Evolutionary conservation across 2,113 vertebrate genomes (phyloP), one percentile per base, ranked within the genome.

Genomic region (Hippocampus comes): DNA sequence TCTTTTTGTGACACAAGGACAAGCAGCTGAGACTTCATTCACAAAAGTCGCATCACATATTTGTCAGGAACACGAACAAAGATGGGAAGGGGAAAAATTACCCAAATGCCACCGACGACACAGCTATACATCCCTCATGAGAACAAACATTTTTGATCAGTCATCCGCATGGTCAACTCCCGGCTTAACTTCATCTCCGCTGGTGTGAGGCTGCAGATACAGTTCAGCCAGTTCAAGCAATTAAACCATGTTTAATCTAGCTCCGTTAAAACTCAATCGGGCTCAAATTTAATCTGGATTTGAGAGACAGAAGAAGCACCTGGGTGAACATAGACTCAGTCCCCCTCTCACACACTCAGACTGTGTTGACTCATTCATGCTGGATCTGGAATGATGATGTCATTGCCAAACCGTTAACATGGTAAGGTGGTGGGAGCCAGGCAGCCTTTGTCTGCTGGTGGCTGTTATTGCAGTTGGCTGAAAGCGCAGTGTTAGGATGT

Each of bases 381-480:
- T 67, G 27, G 66, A 68, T 42, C 30, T 73, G 51, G 27, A 78
- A 65, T 63, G 71, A 74, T 83, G 78, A 78, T 80, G 56, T 84
- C 76, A 86, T 53, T 34, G 53, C 53, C 70, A 57, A 79, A 82
- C 38, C 23, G 63, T 79, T 75, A 76, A 70, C 56, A 63, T 55
- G 20, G 56, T 72, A 23, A 70, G 69, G 48, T 63, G 49, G 49
- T 75, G 55, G 42, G 66, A 61, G 63, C 55, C 77, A 75, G 67
- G 72, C 63, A 70, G 49, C 67, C 68, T 83, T 86, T 84, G 78
- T 84, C 67, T 71, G 57, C 72, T 65, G 76, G 76, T 81, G 75
- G 78, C 79, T 81, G 83, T 86, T 88, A 80, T 77, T 87, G 67
- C 79, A 77, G 75, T 85, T 89, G 86, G 84, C 75, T 78, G 11